Conservation (phyloP, 2,113 vertebrate genomes). For the Sinocyclocheilus maitianheensis region DNA sequence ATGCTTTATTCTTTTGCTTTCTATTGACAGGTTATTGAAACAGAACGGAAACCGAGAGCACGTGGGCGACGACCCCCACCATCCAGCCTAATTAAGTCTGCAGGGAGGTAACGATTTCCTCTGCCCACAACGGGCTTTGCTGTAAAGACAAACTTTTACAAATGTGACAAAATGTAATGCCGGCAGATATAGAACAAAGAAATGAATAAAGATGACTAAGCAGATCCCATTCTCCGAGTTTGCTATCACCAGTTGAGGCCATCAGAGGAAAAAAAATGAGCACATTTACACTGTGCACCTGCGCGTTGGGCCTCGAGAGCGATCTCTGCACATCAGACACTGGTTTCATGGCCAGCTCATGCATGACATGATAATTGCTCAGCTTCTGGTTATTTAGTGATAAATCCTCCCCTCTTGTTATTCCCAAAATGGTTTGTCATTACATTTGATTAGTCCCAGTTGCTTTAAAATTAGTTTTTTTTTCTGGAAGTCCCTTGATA, state of each 20-base stretch:
- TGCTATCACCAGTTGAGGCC: not conserved
- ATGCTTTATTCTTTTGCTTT: conserved; percentile 24
- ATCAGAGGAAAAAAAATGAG: not conserved
- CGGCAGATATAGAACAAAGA: not conserved
- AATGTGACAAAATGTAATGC: not conserved
- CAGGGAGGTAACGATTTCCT: conserved; percentile 40
- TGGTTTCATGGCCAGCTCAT: conserved; percentile 25
- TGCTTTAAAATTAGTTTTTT: conserved; percentile 71
- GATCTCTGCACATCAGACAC: not conserved
- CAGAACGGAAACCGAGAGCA: conserved; percentile 25
- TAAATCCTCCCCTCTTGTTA: conserved; percentile 37
- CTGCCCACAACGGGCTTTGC: conserved; percentile 9
- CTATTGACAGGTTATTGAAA: conserved; percentile 34
- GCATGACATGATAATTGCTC: conserved; percentile 56
- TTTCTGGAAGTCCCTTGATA: conserved; percentile 63
- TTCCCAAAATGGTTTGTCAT: conserved; percentile 43
- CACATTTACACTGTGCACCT: conserved; percentile 1
- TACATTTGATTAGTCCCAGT: conserved; percentile 65
- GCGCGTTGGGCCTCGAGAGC: not conserved
- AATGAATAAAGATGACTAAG: conserved; percentile 12
- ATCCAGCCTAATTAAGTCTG: conserved; percentile 41
- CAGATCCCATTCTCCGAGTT: not conserved
- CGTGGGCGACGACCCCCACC: conserved; percentile 24
- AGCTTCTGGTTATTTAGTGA: conserved; percentile 44
- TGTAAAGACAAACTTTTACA: conserved; percentile 12